A percentile compares a stretch with the other conserved stretches of the same genome.
phyloP scores from a whole-genome alignment of 2,888 invertebrate species.

The Chouioia cunea region DNA sequence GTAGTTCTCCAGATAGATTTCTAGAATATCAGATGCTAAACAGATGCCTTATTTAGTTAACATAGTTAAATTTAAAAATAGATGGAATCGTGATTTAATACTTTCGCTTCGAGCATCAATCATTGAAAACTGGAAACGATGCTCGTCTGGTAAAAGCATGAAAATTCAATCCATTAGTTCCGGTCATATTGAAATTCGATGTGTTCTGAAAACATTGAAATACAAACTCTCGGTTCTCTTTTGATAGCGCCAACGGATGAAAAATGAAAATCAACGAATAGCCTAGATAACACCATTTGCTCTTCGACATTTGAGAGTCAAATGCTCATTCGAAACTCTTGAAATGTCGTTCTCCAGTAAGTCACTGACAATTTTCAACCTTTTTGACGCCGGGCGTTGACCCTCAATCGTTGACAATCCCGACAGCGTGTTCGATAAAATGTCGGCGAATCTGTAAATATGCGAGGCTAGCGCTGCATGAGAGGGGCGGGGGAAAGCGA shows the following conservation, averaged over 20 bases:
- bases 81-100: constrained; percentile 25
- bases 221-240: no score
- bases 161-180: constrained; percentile 37
- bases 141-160: constrained; percentile 34
- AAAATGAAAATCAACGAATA: no score
- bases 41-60: no score
- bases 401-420: constrained; percentile 18
- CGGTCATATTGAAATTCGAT: constrained; percentile 24
- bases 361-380: no score
- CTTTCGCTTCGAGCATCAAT: constrained; percentile 39
- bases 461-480: constrained; percentile 9
- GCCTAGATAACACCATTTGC: no score
- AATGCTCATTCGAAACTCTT: no score
- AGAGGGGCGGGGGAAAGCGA: not conserved
- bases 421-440: constrained; percentile 26
- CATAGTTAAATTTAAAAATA: not conserved
- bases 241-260: no score
- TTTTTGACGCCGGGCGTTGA: not conserved
- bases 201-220: no score
- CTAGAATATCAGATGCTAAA: no score
- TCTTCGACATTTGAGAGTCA: no score
- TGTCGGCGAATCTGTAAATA: constrained; percentile 43
- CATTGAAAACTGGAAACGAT: constrained; percentile 32
- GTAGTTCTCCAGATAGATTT: no score
- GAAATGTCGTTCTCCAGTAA: no score